A percentile compares a stretch with the other conserved stretches of the same genome.
phyloP scores from a whole-genome alignment of 2,888 invertebrate genomes.

The Ferdinandea cuprea region DNA sequence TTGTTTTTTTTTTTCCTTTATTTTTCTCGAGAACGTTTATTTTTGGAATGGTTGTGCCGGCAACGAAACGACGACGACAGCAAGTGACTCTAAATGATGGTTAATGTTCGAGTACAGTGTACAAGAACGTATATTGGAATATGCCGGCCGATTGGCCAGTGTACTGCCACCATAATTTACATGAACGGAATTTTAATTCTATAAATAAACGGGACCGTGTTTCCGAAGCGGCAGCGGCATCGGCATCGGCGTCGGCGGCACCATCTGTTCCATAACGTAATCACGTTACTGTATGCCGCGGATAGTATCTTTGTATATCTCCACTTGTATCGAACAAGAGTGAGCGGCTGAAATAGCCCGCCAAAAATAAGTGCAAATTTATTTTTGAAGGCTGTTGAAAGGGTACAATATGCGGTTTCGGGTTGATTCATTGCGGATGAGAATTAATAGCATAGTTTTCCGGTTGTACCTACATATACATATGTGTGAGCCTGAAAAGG shows the following conservation, averaged over 20 bases:
- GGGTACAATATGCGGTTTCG: slow-evolving; percentile 26
- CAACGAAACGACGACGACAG: slow-evolving; percentile 40
- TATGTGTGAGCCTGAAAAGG: not conserved
- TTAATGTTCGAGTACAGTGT: slow-evolving; percentile 16
- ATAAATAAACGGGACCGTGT: slow-evolving; percentile 57
- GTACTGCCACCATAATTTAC: slow-evolving; percentile 55
- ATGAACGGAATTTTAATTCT: slow-evolving; percentile 57
- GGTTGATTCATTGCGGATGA: slow-evolving; percentile 48
- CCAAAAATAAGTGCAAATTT: slow-evolving; percentile 57
- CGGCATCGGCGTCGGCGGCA: too few relatives aligned
- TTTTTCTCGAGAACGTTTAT: slow-evolving; percentile 27
- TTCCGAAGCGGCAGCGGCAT: slow-evolving; percentile 11
- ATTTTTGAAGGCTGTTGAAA: slow-evolving; percentile 45
- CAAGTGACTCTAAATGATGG: slow-evolving; percentile 60
- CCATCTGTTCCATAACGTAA: slow-evolving; percentile 30
- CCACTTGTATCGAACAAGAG: not conserved
- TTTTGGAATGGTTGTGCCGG: slow-evolving; percentile 34
- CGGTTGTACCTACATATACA: not conserved
- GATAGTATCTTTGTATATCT: slow-evolving; percentile 2
- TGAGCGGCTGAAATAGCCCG: slow-evolving; percentile 16
- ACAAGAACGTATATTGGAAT: not conserved
- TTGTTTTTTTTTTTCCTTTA: not conserved
- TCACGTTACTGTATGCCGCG: not conserved
- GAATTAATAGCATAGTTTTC: slow-evolving; percentile 21
- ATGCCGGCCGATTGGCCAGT: slow-evolving; percentile 13